Evolutionary conservation across 2,113 vertebrate genomes (phyloP).

Genomic region (Carassius carassius): DNA sequence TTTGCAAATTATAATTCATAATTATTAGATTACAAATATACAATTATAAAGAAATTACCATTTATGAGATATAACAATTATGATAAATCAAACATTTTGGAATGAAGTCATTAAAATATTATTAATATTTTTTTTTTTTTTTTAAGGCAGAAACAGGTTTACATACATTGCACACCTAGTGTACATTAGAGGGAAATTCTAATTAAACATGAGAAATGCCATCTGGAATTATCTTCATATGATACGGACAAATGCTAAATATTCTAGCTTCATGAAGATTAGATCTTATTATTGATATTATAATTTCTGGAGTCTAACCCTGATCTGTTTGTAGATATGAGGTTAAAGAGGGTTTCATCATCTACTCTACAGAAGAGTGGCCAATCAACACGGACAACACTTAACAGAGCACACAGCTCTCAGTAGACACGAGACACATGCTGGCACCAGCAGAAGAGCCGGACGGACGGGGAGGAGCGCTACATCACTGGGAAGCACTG

Average conservation of each 20-base stretch:
- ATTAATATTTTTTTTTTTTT: neutral
- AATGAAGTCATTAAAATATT: neutral
- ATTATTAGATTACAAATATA: neutral
- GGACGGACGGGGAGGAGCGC: neutral
- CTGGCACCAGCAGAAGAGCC: neutral
- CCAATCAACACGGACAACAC: neutral
- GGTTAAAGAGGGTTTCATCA: slow-evolving; percentile 20
- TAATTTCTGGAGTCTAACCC: neutral
- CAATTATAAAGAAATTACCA: no score
- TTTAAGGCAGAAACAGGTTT: slow-evolving; percentile 11
- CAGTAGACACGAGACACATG: slow-evolving; percentile 33
- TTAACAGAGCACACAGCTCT: slow-evolving; percentile 22
- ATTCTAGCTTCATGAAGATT: neutral
- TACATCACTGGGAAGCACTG: slow-evolving; percentile 36
- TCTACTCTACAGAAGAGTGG: slow-evolving; percentile 25
- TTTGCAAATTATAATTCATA: neutral
- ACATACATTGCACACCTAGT: neutral
- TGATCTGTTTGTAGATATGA: neutral
- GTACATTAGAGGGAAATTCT: neutral
- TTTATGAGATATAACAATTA: neutral
- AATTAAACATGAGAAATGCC: neutral
- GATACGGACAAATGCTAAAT: neutral
- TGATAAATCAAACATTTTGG: no score
- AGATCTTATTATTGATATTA: neutral
- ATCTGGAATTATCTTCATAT: slow-evolving; percentile 1